Evolutionary conservation across 2,888 invertebrate genomes (phyloP).

Genomic region (Cosmia pyralina): DNA sequence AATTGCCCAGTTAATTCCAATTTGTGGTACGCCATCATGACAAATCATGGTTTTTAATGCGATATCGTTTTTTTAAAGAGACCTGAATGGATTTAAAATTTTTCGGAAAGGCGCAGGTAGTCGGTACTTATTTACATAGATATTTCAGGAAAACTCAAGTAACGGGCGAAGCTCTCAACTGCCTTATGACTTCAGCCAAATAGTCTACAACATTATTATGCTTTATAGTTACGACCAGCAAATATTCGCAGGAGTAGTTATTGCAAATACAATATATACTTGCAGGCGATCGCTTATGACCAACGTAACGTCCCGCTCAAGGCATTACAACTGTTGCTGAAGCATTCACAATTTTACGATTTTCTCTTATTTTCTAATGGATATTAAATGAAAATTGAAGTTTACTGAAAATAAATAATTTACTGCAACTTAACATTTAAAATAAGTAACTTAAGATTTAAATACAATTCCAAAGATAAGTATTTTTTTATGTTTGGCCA

Average conservation of each 20-base stretch:
- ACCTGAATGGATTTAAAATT: not conserved
- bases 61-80: not conserved
- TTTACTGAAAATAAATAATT: conserved; percentile 2
- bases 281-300: conserved; percentile 31
- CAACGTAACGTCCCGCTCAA: conserved; percentile 21
- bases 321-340: not conserved
- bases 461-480: not conserved
- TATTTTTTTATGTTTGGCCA: not conserved
- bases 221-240: conserved; percentile 21
- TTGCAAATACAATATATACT: conserved; percentile 39
- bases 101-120: not conserved
- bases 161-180: not conserved
- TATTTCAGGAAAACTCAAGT: not conserved
- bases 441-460: conserved; percentile 16
- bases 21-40: not conserved
- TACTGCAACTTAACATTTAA: not conserved
- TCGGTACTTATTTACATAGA: not conserved
- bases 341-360: conserved; percentile 33
- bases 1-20: not conserved
- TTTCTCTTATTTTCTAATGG: conserved; percentile 29
- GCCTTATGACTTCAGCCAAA: not conserved
- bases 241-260: conserved; percentile 46
- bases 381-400: conserved; percentile 21
- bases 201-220: conserved; percentile 19
- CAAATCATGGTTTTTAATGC: not conserved